Conservation (phyloP, 2,888 invertebrate genomes). For the Leuctra nigra region DNA sequence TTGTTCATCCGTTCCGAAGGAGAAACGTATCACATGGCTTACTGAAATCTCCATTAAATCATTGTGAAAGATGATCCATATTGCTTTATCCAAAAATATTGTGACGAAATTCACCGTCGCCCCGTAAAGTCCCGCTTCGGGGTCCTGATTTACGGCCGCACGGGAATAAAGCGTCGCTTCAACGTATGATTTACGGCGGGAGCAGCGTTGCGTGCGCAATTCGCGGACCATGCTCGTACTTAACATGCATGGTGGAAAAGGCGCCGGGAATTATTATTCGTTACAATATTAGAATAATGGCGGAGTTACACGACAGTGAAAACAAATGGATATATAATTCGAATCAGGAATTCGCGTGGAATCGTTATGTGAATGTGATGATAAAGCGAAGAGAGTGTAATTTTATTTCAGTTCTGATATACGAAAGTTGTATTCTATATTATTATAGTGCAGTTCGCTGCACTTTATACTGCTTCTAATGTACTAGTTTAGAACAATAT, state of each 20-base stretch:
- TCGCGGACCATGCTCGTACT: neutral
- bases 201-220: constrained; percentile 8
- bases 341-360: too few species aligned
- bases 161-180: constrained; percentile 9
- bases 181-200: constrained; percentile 5
- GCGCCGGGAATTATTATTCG: constrained; percentile 3
- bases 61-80: constrained; percentile 12
- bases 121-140: too few species aligned
- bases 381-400: too few species aligned
- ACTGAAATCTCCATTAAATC: constrained; percentile 9
- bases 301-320: neutral
- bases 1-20: neutral
- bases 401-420: too few species aligned
- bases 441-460: too few species aligned
- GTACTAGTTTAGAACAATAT: too few species aligned
- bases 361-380: too few species aligned
- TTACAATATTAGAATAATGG: constrained; percentile 14
- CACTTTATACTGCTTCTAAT: too few species aligned
- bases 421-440: too few species aligned
- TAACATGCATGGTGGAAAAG: constrained; percentile 6
- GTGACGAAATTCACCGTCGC: constrained; percentile 17
- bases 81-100: constrained; percentile 16
- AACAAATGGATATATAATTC: too few species aligned
- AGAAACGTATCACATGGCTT: neutral
- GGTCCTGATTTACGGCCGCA: constrained; percentile 4